Base-by-base conservation (phyloP, 2,113 vertebrate genomes). In the Leptodactylus fuscus region DNA sequence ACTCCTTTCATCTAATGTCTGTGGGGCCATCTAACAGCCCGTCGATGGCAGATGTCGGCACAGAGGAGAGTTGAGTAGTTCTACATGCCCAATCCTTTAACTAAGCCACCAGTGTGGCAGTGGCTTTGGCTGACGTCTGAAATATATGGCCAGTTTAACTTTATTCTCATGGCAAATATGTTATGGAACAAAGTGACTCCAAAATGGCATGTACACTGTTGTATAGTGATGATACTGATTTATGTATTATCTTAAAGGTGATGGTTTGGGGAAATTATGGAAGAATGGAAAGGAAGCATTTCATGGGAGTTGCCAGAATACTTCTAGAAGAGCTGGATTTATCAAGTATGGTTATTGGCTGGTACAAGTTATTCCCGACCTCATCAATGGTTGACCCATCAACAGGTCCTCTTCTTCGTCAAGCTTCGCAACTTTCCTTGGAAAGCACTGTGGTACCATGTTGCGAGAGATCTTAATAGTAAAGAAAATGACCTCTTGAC, bases 341-440 rank as follows among this genome's bases (percentile, higher is more conserved):
- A 93, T 97, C 95, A 82, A 94, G 93, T 76, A 94, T 98, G 91
- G 97, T 97, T 7, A 97, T 99, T 58, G 97, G 97, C 90, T 99
- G 98, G 98, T 99, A 99, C 95, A 99, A 99, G 97, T 96, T 99
- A 87, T 99, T 99, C 91, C 98, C 98, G 82, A 98, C 97, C 88
- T 99, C 97, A 88, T 99, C 98, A 0, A 99, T 98, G 98, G 98
- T 99, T 87, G 97, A 99, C 91, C 97, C 97, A 12, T 95, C 96
- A 1, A 96, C 97, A 81, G 95, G 96, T 36, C 97, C 98, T 0
- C 95, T 99, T 81, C 96, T 99, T 83, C 97, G 97, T 69, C 97
- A 99, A 92, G 97, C 97, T 22, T 99, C 98, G 16, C 98, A 99
- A 92, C 94, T 99, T 92, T 99, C 98, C 81, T 92, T 99, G 88